Evolutionary conservation across 2,113 vertebrate species (phyloP).

Genomic region (Labeo rohita): DNA sequence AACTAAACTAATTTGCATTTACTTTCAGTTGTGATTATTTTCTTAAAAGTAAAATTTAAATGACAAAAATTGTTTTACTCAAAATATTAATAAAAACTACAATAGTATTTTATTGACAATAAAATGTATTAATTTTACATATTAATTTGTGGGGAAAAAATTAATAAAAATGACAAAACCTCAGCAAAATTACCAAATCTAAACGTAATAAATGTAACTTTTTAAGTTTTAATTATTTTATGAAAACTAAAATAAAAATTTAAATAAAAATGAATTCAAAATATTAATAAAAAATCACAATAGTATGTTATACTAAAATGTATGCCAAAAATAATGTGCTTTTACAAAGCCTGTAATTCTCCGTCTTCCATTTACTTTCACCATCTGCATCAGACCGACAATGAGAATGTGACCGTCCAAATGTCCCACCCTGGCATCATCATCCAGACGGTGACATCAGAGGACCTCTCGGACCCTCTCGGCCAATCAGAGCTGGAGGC

Average conservation of each 20-base stretch:
- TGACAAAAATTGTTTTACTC: no score
- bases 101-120: no score
- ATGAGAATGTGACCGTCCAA: conserved; percentile 87
- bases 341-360: not conserved
- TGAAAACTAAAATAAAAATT: not conserved
- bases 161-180: no score
- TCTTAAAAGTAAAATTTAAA: no score
- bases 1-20: no score
- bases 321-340: not conserved
- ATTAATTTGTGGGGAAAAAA: no score
- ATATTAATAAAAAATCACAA: not conserved
- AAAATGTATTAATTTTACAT: no score
- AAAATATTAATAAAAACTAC: no score
- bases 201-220: no score
- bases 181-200: no score
- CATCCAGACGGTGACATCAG: conserved; percentile 91
- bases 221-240: not conserved
- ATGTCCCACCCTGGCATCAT: conserved; percentile 90
- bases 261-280: no score
- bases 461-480: conserved; percentile 83
- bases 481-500: conserved; percentile 82
- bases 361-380: not conserved
- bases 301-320: not conserved
- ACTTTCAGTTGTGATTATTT: no score
- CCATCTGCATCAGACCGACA: conserved; percentile 81